Percentiles rank a stretch among this genome's conserved stretches.
Conservation (phyloP, 2,888 invertebrate species). For the Eretmocerus hayati region DNA sequence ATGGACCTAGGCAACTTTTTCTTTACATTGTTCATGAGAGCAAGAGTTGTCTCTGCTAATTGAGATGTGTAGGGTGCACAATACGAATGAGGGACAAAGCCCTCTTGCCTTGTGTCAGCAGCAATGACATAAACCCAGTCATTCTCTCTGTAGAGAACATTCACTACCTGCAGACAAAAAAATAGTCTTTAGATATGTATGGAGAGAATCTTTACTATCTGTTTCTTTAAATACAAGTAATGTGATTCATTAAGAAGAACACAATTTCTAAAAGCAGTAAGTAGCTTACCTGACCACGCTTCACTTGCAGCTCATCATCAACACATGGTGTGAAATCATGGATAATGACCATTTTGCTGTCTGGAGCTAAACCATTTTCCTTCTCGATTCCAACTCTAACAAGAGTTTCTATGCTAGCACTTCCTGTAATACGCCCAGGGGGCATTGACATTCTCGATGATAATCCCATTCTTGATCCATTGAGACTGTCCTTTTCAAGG, state of each 20-base stretch:
- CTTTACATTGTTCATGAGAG: constrained; percentile 58
- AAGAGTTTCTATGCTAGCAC: constrained; percentile 85
- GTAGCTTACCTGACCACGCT: constrained; percentile 64
- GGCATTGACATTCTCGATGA: constrained; percentile 68
- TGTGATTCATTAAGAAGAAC: no score
- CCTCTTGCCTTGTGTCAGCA: constrained; percentile 81
- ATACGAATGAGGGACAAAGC: constrained; percentile 91
- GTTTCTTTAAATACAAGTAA: no score
- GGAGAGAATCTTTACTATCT: no score
- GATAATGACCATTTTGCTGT: constrained; percentile 90
- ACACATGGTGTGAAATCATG: constrained; percentile 94
- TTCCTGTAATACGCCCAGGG: constrained; percentile 90
- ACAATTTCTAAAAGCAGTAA: no score
- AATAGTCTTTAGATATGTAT: constrained; percentile 1
- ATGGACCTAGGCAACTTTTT: constrained; percentile 72
- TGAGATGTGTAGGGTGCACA: constrained; percentile 79
- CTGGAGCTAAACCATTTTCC: constrained; percentile 84
- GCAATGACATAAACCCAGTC: constrained; percentile 97
- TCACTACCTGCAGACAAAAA: constrained; percentile 69
- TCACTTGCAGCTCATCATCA: constrained; percentile 85
- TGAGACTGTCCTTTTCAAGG: constrained; percentile 61
- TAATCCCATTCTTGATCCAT: constrained; percentile 61
- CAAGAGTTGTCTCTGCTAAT: constrained; percentile 63
- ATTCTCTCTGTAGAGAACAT: constrained; percentile 88
- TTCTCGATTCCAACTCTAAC: constrained; percentile 88